Evolutionary conservation across 2,113 vertebrate genomes (phyloP).

Genomic region (Noctilio leporinus): DNA sequence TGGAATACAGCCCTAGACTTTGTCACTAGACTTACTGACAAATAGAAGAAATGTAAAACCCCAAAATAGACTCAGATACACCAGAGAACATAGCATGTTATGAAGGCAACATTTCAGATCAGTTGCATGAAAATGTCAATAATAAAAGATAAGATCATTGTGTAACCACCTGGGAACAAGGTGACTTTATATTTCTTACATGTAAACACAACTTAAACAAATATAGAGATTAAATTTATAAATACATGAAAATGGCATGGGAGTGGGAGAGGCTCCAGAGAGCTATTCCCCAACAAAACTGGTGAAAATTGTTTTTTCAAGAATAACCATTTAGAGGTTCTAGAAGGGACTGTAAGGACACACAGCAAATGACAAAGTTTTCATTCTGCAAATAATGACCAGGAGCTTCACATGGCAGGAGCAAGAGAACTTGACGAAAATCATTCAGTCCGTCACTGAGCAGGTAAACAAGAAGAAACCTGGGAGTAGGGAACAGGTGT

Average conservation of each 20-base stretch:
- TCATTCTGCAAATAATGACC: background rate
- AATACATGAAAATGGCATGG: background rate
- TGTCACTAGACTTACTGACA: background rate
- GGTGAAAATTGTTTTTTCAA: background rate
- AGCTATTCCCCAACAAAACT: background rate
- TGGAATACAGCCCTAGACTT: background rate
- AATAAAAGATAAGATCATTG: background rate
- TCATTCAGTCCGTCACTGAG: background rate
- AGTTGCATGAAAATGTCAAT: background rate
- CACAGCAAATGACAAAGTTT: background rate
- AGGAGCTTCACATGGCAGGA: background rate
- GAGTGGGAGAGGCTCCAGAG: too few species aligned
- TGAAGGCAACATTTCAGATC: background rate
- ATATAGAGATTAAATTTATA: background rate
- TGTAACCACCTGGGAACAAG: background rate
- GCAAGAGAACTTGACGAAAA: too few species aligned
- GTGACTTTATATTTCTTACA: background rate
- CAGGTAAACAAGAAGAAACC: background rate
- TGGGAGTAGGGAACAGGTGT: background rate
- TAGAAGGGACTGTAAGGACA: background rate
- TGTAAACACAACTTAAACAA: too few species aligned
- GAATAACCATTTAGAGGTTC: background rate
- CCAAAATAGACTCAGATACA: background rate
- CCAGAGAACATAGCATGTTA: background rate
- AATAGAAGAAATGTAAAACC: background rate